Base-by-base conservation (phyloP, 1,140 invertebrate genomes). In the Dendroctonus ponderosae region DNA sequence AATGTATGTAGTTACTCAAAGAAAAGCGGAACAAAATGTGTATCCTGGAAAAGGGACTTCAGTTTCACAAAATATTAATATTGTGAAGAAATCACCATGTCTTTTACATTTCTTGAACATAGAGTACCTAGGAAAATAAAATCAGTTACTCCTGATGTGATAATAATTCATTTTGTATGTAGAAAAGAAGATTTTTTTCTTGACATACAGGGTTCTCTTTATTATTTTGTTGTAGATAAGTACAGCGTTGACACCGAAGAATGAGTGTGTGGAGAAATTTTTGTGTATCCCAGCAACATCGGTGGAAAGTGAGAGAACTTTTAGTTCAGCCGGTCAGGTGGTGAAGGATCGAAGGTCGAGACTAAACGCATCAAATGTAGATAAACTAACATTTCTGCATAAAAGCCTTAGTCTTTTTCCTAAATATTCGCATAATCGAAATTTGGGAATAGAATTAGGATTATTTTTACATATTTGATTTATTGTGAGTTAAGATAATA, bases 131-230 rank as follows among this genome's bases (percentile, higher is more conserved):
- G 42, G 42, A 54, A 54, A 37, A 43, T 43, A 2, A 63, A 63
- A 14, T 63, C 61, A 42, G 15, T 12, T 1, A 62, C 59, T 42
- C 50, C 61, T 37, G 61, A 54, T 43, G 49, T 44, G 4, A 63
- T 63, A 2, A 54, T 63, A 8, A 63, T 50, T 40, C 57, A 46
- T 65, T 65, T 48, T 65, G 62, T 49, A 63, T 53, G 40, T 49
- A 62, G 42, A 15, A 43, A 12, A 46, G 7, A 15, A 12, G 46
- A 44, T 7, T n/a, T 37, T 39, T 49, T 38, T 15, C 37, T 62
- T 62, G 12, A 8, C 5, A 9, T 60, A 40, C 40, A 40, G n/a
- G n/a, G n/a, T n/a, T n/a, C n/a, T n/a, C n/a, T n/a, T n/a, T n/a
- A n/a, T n/a, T 6, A 57, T 44, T 44, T 44, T 14, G 54, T 57